phyloP scores from a whole-genome alignment of 1,140 invertebrate species.

The Holcopasites calliopsidis region DNA sequence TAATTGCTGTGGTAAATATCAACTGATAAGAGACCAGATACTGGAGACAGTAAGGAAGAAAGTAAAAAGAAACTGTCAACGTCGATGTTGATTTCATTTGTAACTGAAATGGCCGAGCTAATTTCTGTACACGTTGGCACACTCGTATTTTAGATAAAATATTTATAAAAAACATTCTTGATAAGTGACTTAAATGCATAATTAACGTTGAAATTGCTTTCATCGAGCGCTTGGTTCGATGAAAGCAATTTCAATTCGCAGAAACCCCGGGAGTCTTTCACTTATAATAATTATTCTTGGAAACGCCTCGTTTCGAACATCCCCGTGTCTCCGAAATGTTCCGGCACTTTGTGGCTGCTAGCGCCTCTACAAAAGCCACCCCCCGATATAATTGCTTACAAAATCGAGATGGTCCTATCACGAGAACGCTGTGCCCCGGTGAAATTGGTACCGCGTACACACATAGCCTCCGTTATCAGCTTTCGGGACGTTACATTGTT shows the following conservation, averaged over 20 bases:
- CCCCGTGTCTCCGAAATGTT: too few relatives aligned
- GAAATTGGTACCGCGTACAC: constrained; percentile 26
- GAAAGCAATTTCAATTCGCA: too few relatives aligned
- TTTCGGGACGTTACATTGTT: constrained; percentile 7
- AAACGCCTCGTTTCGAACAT: too few relatives aligned
- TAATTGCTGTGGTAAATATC: too few relatives aligned
- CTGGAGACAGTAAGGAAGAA: neutral
- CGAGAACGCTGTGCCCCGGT: neutral
- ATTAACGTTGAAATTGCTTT: constrained; percentile 36
- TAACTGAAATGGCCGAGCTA: constrained; percentile 11
- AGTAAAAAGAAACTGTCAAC: neutral
- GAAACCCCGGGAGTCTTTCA: too few relatives aligned
- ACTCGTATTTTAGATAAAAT: constrained; percentile 46
- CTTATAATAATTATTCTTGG: too few relatives aligned
- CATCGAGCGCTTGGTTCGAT: neutral
- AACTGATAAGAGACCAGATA: neutral
- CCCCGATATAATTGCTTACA: too few relatives aligned
- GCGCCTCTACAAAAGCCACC: too few relatives aligned
- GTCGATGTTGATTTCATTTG: neutral
- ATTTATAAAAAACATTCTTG: too few relatives aligned
- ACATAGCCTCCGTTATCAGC: constrained; percentile 4
- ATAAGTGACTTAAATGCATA: too few relatives aligned
- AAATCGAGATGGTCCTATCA: neutral
- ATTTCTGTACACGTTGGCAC: constrained; percentile 37
- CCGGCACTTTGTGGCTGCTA: too few relatives aligned